These are phyloP conservation scores for Hemibagrus guttatus DNA, from an alignment of 2,797 vertebrate genomes.

Conservation along the genomic window DNA sequence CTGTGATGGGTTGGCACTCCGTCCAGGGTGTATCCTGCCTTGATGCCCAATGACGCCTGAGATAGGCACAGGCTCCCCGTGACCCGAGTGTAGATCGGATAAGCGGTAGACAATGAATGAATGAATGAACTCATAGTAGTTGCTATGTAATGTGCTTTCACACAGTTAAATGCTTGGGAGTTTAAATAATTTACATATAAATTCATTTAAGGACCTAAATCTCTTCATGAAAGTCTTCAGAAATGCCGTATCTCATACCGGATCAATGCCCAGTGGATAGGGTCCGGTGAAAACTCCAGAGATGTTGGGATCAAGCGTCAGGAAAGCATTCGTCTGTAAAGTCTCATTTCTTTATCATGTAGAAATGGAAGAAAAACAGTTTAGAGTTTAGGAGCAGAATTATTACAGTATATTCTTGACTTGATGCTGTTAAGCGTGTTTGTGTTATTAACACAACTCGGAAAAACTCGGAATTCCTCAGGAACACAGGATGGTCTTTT, in stretches of 20 bases:
- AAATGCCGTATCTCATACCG: conserved; percentile 74
- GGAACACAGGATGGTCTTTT: neutral
- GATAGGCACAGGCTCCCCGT: too few relatives aligned
- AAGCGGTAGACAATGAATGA: too few relatives aligned
- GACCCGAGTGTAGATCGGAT: too few relatives aligned
- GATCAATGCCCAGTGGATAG: conserved; percentile 94
- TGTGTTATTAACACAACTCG: too few relatives aligned
- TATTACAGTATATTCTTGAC: neutral
- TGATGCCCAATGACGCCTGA: too few relatives aligned
- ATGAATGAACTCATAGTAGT: neutral
- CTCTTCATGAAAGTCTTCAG: neutral
- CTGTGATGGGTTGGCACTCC: too few relatives aligned
- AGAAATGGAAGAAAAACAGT: neutral
- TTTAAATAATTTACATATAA: neutral
- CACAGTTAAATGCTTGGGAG: neutral
- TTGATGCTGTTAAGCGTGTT: neutral
- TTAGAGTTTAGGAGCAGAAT: neutral
- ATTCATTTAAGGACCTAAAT: neutral
- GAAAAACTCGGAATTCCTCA: neutral
- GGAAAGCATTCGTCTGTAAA: conserved; percentile 71
- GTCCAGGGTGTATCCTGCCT: too few relatives aligned
- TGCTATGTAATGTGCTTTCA: neutral
- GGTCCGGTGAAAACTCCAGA: conserved; percentile 88
- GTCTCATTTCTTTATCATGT: conserved; percentile 73
- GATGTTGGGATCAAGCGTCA: conserved; percentile 86